phyloP scores from a whole-genome alignment of 2,797 vertebrate species.

The Anolis apletophallus region DNA sequence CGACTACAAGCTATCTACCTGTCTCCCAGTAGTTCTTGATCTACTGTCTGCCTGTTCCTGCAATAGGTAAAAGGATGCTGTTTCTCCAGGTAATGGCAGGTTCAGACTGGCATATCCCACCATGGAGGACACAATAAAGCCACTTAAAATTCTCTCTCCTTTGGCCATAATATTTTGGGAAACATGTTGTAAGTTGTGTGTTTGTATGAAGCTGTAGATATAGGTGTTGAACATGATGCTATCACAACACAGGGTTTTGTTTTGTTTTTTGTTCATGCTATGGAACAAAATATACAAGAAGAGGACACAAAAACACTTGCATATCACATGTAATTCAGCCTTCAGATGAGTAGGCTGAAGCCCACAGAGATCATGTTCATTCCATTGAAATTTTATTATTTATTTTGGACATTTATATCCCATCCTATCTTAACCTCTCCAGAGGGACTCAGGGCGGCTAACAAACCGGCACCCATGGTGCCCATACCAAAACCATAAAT shows the following conservation, averaged over 20 bases:
- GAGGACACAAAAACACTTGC: neutral
- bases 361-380: neutral
- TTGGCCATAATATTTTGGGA: neutral
- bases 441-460: too few relatives aligned
- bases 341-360: neutral
- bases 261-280: neutral
- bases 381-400: too few relatives aligned
- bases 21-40: neutral
- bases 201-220: too few relatives aligned
- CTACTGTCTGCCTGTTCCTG: neutral
- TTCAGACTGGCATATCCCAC: neutral
- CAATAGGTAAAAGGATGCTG: neutral
- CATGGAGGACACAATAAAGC: neutral
- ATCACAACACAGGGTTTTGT: neutral
- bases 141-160: neutral
- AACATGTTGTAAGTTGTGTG: neutral
- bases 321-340: neutral
- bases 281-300: neutral
- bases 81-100: neutral
- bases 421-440: too few relatives aligned
- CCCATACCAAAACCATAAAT: too few relatives aligned
- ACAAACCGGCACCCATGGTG: too few relatives aligned
- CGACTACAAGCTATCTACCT: neutral
- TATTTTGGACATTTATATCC: too few relatives aligned
- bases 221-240: neutral